Conservation (phyloP, 35 echinoderm and acorn worm species). For the Lytechinus pictus region DNA sequence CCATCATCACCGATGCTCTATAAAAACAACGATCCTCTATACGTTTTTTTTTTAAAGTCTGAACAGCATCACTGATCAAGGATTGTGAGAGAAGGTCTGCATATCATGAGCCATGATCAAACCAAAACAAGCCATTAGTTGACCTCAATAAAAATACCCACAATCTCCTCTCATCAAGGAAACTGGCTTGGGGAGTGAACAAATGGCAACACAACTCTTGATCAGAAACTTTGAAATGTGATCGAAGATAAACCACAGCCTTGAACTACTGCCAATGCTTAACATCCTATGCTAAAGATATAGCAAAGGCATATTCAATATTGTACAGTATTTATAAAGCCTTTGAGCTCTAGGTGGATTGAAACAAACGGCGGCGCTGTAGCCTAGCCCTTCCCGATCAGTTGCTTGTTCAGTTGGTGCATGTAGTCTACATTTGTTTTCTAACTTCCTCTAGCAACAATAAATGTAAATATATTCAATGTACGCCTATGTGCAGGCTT, state of each 20-base stretch:
- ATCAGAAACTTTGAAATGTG: constrained; percentile 5
- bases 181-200: background rate
- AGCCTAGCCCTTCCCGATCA: too few species aligned
- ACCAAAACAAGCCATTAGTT: background rate
- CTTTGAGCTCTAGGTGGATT: too few species aligned
- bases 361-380: too few species aligned
- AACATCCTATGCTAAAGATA: background rate
- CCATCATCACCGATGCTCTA: too few species aligned
- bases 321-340: too few species aligned
- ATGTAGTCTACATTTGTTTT: too few species aligned
- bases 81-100: background rate
- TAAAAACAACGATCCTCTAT: too few species aligned
- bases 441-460: background rate
- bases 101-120: background rate
- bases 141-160: constrained; percentile 12
- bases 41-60: background rate
- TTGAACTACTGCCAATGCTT: background rate
- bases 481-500: too few species aligned
- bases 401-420: too few species aligned
- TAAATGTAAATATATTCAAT: background rate
- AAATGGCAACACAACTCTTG: background rate
- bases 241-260: background rate
- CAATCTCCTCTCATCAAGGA: constrained; percentile 9
- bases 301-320: background rate
- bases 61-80: background rate